phyloP scores from a whole-genome alignment of 2,797 vertebrate species.

The Ctenopoma multispine region DNA sequence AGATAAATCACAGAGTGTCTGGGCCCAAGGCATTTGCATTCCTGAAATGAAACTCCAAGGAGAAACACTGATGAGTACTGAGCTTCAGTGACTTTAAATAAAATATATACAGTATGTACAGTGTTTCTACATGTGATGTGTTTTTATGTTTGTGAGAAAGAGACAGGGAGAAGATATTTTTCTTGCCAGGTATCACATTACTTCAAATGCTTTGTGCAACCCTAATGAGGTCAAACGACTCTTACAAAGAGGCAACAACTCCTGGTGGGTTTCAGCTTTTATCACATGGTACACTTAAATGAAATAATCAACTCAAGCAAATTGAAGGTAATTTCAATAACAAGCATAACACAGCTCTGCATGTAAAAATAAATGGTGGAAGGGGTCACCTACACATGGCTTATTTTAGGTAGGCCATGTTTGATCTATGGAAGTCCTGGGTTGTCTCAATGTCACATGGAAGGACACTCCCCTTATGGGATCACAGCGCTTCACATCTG shows the following conservation, averaged over 20 bases:
- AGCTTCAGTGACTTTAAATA: slow-evolving; percentile 72
- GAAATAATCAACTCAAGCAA: slow-evolving; percentile 48
- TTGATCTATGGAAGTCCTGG: slow-evolving; percentile 83
- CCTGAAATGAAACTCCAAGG: slow-evolving; percentile 85
- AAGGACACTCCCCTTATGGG: slow-evolving; percentile 71
- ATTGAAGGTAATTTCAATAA: slow-evolving; percentile 64
- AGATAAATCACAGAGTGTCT: slow-evolving; percentile 87
- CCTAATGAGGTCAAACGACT: slow-evolving; percentile 47
- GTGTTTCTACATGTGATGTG: slow-evolving; percentile 38
- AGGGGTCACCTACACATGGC: slow-evolving; percentile 70
- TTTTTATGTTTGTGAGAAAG: slow-evolving; percentile 22
- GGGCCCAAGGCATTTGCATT: slow-evolving; percentile 86
- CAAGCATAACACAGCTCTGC: slow-evolving; percentile 40
- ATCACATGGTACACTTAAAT: slow-evolving; percentile 43
- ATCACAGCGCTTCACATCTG: slow-evolving; percentile 57
- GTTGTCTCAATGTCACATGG: slow-evolving; percentile 78
- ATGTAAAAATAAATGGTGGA: slow-evolving; percentile 56
- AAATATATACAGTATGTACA: slow-evolving; percentile 52
- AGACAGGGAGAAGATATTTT: slow-evolving; percentile 33
- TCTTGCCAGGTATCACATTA: slow-evolving; percentile 36
- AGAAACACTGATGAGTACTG: slow-evolving; percentile 71
- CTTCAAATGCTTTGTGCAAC: slow-evolving; percentile 36
- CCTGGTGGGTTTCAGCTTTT: slow-evolving; percentile 42
- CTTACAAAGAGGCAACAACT: slow-evolving; percentile 46
- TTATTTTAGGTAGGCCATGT: slow-evolving; percentile 74